Percentiles rank a stretch among this genome's conserved stretches.
Conservation (phyloP, 2,797 vertebrate species). For the Propithecus perrieri region DNA sequence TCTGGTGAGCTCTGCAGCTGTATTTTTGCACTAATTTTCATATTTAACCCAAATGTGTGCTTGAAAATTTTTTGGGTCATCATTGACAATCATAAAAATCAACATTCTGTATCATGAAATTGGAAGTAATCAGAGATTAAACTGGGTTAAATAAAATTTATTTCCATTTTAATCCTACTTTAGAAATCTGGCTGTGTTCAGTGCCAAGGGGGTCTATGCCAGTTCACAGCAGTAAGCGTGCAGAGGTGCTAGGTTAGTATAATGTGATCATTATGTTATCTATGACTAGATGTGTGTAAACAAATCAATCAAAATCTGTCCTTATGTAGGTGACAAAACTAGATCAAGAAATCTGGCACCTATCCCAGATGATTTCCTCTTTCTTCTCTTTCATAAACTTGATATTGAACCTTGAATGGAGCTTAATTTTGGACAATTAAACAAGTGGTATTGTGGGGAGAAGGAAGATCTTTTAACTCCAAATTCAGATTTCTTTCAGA, state of each 20-base stretch:
- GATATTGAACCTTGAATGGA: not conserved
- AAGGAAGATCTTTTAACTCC: not conserved
- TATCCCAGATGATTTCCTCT: not conserved
- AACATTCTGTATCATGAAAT: slow-evolving; percentile 40
- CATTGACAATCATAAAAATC: slow-evolving; percentile 25
- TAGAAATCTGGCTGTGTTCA: slow-evolving; percentile 34
- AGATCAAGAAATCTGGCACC: not conserved
- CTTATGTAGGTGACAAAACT: slow-evolving; percentile 31
- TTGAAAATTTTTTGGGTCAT: slow-evolving; percentile 28
- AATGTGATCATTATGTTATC: slow-evolving; percentile 5
- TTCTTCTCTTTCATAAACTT: not conserved
- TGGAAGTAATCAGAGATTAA: slow-evolving; percentile 46
- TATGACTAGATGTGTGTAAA: slow-evolving; percentile 1
- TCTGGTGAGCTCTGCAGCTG: not conserved
- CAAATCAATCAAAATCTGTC: slow-evolving; percentile 21
- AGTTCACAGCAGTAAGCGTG: not conserved
- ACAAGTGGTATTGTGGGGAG: not conserved
- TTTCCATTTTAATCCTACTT: slow-evolving; percentile 35
- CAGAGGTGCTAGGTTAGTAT: not conserved
- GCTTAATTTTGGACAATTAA: not conserved
- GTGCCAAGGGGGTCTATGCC: not conserved
- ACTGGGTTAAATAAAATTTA: not conserved
- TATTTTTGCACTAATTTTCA: slow-evolving; percentile 34
- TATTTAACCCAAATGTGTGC: slow-evolving; percentile 11
- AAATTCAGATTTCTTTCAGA: slow-evolving; percentile 30